These are phyloP conservation scores for Psittacula cyanocephala DNA, from an alignment of 2,113 vertebrate genomes.

Conservation along the genomic window DNA sequence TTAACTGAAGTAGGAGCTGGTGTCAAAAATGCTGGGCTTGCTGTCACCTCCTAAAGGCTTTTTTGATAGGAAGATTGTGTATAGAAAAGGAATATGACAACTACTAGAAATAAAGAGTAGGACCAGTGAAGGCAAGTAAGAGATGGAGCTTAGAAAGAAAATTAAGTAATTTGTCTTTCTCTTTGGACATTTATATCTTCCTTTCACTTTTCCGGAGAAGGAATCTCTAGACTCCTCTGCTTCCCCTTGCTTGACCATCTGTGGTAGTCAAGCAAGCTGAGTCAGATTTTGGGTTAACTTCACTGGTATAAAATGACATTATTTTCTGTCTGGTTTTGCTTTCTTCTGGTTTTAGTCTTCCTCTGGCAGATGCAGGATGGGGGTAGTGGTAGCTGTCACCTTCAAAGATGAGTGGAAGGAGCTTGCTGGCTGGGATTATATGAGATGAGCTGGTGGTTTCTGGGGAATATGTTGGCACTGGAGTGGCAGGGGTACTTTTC, in stretches of 20 bases:
- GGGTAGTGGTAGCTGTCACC: background rate
- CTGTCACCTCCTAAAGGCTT: background rate
- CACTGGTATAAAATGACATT: background rate
- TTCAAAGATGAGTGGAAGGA: background rate
- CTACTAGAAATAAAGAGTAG: background rate
- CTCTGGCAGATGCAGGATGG: background rate
- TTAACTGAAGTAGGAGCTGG: background rate
- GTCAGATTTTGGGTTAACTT: slow-evolving; percentile 3
- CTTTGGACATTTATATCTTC: background rate
- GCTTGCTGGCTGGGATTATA: background rate
- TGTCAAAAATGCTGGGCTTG: background rate
- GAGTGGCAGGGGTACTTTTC: background rate
- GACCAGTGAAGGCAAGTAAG: background rate
- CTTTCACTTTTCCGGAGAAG: background rate
- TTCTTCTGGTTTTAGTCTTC: background rate
- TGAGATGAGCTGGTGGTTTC: background rate
- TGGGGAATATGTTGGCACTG: background rate
- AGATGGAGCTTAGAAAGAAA: background rate
- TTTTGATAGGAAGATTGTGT: background rate
- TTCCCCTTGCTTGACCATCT: background rate
- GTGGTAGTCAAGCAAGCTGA: background rate
- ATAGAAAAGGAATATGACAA: background rate
- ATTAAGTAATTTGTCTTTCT: background rate
- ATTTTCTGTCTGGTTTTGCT: background rate
- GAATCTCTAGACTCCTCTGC: background rate